These are phyloP conservation scores for Leptopilina myrica DNA, from an alignment of 2,888 invertebrate species.

Conservation along the genomic window DNA sequence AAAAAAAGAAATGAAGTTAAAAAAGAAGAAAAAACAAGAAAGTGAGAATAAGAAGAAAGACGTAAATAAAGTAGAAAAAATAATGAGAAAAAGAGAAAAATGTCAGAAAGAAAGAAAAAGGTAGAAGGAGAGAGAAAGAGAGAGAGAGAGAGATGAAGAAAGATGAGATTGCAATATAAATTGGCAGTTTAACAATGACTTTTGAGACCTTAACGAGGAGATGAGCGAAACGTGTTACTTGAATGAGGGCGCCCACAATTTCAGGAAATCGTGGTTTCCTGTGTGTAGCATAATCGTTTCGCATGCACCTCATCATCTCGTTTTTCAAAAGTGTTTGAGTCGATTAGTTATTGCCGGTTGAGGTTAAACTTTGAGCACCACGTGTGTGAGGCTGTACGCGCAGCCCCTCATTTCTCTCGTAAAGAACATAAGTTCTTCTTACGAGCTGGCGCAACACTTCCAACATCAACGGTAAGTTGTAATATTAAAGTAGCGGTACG, in stretches of 20 bases:
- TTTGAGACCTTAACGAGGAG: constrained; percentile 31
- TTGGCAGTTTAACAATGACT: constrained; percentile 35
- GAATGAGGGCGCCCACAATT: constrained; percentile 37
- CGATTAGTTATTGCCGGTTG: constrained; percentile 28
- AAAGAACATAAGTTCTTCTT: constrained; percentile 15
- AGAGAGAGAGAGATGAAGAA: no score
- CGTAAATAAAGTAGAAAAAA: no score
- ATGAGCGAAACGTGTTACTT: constrained; percentile 6
- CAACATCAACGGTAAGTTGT: constrained; percentile 32
- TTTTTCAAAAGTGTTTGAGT: background rate
- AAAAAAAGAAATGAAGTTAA: no score
- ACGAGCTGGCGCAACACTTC: constrained; percentile 16
- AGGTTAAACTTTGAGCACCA: constrained; percentile 17
- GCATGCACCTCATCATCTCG: constrained; percentile 18
- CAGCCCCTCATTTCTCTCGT: constrained; percentile 26
- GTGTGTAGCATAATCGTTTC: constrained; percentile 26
- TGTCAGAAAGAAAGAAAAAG: no score
- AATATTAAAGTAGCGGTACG: constrained; percentile 39
- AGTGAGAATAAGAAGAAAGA: no score
- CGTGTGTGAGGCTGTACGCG: constrained; percentile 8
- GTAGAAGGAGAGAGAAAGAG: no score
- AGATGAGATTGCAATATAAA: constrained; percentile 33
- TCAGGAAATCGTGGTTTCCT: constrained; percentile 32
- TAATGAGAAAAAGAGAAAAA: no score
- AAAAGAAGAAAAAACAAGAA: no score